Percentiles rank a stretch among this genome's conserved stretches.
Evolutionary conservation across 2,888 invertebrate genomes (phyloP).

Genomic region (Andricus curvator): DNA sequence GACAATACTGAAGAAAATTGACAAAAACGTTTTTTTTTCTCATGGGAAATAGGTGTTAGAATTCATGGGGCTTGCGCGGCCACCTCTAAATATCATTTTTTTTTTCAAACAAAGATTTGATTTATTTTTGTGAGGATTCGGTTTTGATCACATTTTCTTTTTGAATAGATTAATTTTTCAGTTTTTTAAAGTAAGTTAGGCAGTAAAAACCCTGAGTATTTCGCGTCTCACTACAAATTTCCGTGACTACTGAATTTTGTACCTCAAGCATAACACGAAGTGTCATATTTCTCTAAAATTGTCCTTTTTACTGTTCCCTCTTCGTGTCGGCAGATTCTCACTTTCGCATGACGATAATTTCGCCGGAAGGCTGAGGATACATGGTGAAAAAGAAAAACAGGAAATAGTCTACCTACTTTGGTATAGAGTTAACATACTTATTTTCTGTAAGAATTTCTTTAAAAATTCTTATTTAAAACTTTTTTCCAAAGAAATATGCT

Average conservation of each 20-base stretch:
- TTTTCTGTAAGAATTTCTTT: background rate
- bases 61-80: too few species aligned
- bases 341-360: conserved; percentile 50
- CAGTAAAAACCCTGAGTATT: background rate
- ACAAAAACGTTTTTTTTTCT: too few species aligned
- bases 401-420: background rate
- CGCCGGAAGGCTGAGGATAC: background rate
- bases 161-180: too few species aligned
- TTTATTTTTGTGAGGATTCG: too few species aligned
- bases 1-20: too few species aligned
- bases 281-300: background rate
- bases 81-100: too few species aligned
- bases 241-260: background rate
- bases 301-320: background rate
- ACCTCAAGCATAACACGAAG: background rate
- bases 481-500: too few species aligned
- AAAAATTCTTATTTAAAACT: too few species aligned
- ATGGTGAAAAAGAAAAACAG: background rate
- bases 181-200: too few species aligned
- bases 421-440: background rate
- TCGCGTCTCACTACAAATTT: conserved; percentile 5
- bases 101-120: too few species aligned
- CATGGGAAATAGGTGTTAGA: too few species aligned
- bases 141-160: too few species aligned
- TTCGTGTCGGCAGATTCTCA: conserved; percentile 47